Percentiles rank a stretch among this genome's conserved stretches.
Conservation (phyloP, 2,797 vertebrate genomes). For the Oryzias sinensis region DNA sequence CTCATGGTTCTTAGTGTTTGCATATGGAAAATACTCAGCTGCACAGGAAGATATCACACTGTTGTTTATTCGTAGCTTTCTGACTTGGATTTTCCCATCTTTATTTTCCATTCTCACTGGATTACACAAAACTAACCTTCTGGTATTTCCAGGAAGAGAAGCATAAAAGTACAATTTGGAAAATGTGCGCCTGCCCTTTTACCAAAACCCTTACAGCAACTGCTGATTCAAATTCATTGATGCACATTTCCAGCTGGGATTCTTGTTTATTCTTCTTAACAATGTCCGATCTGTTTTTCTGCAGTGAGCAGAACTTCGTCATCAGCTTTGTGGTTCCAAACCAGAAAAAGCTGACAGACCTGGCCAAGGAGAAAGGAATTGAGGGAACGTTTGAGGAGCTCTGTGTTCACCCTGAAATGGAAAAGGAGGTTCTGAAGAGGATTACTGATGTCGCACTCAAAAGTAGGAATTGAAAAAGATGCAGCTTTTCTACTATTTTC, state of each 20-base stretch:
- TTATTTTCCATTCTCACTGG: too few relatives aligned
- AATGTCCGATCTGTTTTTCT: constrained; percentile 2
- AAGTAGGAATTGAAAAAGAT: constrained; percentile 78
- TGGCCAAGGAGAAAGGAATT: constrained; percentile 87
- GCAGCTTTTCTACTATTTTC: neutral
- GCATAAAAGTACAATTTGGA: too few relatives aligned
- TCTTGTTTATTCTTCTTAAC: neutral
- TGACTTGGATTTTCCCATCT: too few relatives aligned
- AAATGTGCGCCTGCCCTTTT: neutral
- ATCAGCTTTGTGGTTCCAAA: constrained; percentile 99
- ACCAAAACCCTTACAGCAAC: neutral
- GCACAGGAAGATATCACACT: too few relatives aligned
- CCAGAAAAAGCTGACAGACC: constrained; percentile 84
- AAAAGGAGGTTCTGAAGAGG: constrained; percentile 88
- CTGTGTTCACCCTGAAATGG: constrained; percentile 91
- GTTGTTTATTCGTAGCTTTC: too few relatives aligned
- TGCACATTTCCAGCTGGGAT: neutral
- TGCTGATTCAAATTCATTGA: neutral
- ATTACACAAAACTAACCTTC: too few relatives aligned
- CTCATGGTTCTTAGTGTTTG: too few relatives aligned
- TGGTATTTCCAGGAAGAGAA: too few relatives aligned
- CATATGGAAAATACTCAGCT: too few relatives aligned
- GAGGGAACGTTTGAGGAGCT: constrained; percentile 88
- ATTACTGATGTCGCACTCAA: constrained; percentile 89
- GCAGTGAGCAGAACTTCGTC: constrained; percentile 94